phyloP scores from a whole-genome alignment of 2,797 vertebrate genomes.

The Syngnathus acus region DNA sequence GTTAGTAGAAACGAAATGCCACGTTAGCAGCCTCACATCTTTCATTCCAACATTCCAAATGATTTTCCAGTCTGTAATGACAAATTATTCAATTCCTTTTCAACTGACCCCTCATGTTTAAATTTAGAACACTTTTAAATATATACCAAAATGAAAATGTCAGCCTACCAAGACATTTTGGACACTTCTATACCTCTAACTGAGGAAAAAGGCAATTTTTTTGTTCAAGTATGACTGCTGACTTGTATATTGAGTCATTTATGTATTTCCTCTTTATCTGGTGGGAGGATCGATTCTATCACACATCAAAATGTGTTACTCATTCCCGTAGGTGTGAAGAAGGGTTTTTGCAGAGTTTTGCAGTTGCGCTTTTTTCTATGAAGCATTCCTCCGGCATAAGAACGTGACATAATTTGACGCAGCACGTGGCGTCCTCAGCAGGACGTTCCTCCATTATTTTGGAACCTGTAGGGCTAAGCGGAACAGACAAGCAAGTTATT shows the following conservation, averaged over 20 bases:
- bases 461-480: conserved; percentile 38
- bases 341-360: background rate
- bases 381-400: background rate
- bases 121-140: background rate
- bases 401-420: conserved; percentile 19
- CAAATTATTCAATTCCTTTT: conserved; percentile 8
- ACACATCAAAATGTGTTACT: background rate
- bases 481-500: conserved; percentile 51
- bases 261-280: background rate
- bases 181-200: too few relatives aligned
- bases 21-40: conserved; percentile 12
- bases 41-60: conserved; percentile 13
- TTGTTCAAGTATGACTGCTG: background rate
- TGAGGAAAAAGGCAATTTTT: background rate
- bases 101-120: background rate
- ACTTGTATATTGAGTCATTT: background rate
- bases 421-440: conserved; percentile 42
- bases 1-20: conserved; percentile 20
- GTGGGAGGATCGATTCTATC: background rate
- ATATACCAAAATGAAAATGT: too few relatives aligned
- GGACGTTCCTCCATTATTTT: conserved; percentile 57
- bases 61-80: conserved; percentile 6
- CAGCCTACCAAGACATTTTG: too few relatives aligned
- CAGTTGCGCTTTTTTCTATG: too few relatives aligned
- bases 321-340: background rate